Base-by-base conservation (phyloP, 2,888 invertebrate genomes). In the Macrosoma leucophasiata region DNA sequence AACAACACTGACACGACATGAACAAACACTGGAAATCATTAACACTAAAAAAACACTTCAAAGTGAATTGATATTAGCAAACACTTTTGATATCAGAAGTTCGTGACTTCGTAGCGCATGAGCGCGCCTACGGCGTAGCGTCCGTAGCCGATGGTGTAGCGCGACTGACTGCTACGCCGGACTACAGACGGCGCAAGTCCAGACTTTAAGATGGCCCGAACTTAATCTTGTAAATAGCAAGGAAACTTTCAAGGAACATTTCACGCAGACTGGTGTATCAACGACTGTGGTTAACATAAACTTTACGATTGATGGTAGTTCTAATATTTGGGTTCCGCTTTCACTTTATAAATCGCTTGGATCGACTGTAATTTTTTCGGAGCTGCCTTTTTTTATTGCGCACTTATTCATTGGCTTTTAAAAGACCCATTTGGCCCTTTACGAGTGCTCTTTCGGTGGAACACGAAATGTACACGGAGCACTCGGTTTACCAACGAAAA, bases 111-210 rank as follows among this genome's bases (percentile, higher is more conserved):
- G 63, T 62, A 57, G 53, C 41, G 46, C 60, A 48, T 54, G 41
- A 40, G 37, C 42, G 25, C 38, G 33, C 46, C 56, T 60, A 60
- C 58, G 58, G 47, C 62, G 70, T 68, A 66, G 72, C 73, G 65
- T 43, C 56, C 65, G 62, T 55, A 58, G 51, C 64, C 67, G 48
- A 41, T 50, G 58, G 52, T 67, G 71, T 69, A 72, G 64, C 63
- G 47, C 62, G 67, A 71, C 72, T 72, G 77, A 64, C 52, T 58
- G 59, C 62, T 59, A 61, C 64, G 58, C 45, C 35, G 55, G 31
- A 49, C 55, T 55, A 56, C 56, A 51, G 48, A 65, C 57, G 48
- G 77, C 77, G 77, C 77, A 77, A 71, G 66, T 62, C 65, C 57
- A 29, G 46, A 54, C 58, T 62, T n/a, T 51, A 50, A 51, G 58